Evolutionary conservation across 2,113 vertebrate species (phyloP).

Genomic region (Myiozetetes cayanensis): DNA sequence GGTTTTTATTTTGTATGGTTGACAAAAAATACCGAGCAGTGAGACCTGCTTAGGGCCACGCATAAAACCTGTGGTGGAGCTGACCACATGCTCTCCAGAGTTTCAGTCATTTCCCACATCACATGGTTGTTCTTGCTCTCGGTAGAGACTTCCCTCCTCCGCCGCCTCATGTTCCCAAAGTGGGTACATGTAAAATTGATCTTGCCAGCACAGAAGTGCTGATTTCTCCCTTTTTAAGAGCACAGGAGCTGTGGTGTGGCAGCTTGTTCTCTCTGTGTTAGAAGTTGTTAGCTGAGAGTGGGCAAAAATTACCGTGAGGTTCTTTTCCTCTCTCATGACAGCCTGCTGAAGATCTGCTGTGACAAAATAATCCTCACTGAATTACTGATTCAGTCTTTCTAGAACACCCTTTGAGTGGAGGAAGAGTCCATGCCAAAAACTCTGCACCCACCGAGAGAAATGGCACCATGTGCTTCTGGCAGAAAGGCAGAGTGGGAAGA

Average conservation of each 20-base stretch:
- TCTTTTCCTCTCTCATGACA: neutral
- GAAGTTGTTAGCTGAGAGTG: neutral
- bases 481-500: neutral
- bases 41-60: neutral
- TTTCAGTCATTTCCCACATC: neutral
- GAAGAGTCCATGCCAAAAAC: neutral
- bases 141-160: neutral
- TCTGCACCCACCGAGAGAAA: neutral
- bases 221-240: neutral
- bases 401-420: neutral
- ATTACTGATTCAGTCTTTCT: neutral
- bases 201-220: neutral
- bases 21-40: neutral
- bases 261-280: neutral
- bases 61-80: neutral
- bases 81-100: neutral
- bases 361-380: neutral
- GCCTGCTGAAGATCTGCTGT: neutral
- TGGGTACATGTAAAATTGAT: neutral
- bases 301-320: neutral
- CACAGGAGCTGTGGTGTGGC: neutral
- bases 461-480: neutral
- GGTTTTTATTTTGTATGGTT: neutral
- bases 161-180: neutral
- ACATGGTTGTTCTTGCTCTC: neutral